phyloP scores from a whole-genome alignment of 2,888 invertebrate species.

The Hylaea fasciaria region DNA sequence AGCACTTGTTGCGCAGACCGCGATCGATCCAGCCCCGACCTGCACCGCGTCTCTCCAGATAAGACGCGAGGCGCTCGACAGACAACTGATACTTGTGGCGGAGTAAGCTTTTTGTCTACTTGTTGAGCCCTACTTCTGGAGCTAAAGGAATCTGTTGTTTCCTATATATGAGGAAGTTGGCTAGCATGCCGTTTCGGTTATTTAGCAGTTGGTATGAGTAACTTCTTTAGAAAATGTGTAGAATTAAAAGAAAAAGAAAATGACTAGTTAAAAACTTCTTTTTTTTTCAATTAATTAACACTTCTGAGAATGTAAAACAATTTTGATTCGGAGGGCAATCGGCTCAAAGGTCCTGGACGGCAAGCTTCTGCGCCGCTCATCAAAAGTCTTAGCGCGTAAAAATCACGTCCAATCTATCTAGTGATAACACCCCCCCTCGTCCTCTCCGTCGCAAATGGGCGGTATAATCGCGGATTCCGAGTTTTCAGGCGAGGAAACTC shows the following conservation, averaged over 20 bases:
- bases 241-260: too few relatives aligned
- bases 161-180: neutral
- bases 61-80: slow-evolving; percentile 9
- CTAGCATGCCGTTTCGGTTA: neutral
- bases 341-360: too few relatives aligned
- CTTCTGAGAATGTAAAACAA: too few relatives aligned
- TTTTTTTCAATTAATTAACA: too few relatives aligned
- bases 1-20: slow-evolving; percentile 78
- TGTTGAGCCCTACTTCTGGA: slow-evolving; percentile 15
- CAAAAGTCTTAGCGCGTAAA: too few relatives aligned
- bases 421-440: slow-evolving; percentile 8
- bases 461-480: slow-evolving; percentile 33
- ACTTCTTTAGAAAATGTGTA: too few relatives aligned
- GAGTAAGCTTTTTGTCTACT: slow-evolving; percentile 25
- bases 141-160: slow-evolving; percentile 9
- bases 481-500: slow-evolving; percentile 41
- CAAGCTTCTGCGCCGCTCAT: too few relatives aligned
- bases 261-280: too few relatives aligned
- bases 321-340: too few relatives aligned
- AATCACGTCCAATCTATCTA: slow-evolving; percentile 1
- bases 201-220: neutral
- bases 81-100: slow-evolving; percentile 14
- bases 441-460: slow-evolving; percentile 37
- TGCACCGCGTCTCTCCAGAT: slow-evolving; percentile 38
- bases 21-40: slow-evolving; percentile 67